These are phyloP conservation scores for Nothura maculosa DNA, from an alignment of 2,797 vertebrate species.

Conservation along the genomic window DNA sequence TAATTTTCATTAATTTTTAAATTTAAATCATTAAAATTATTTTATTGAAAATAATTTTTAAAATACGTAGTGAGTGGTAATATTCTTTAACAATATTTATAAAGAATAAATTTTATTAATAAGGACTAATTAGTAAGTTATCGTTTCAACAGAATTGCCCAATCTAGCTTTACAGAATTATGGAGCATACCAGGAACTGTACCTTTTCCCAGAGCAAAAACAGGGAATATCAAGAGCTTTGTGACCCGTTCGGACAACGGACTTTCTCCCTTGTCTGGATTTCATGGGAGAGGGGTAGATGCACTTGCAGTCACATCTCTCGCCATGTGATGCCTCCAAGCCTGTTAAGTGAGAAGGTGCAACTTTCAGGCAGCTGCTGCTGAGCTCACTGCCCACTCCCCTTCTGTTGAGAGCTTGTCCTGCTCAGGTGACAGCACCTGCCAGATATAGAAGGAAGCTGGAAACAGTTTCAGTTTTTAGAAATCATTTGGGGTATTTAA, in stretches of 20 bases:
- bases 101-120: background rate
- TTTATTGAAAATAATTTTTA: background rate
- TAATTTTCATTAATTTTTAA: no score
- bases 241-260: background rate
- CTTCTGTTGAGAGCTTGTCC: background rate
- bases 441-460: background rate
- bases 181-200: no score
- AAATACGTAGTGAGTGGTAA: background rate
- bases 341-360: background rate
- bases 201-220: background rate
- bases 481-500: background rate
- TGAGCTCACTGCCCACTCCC: fast-evolving
- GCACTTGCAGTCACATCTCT: fast-evolving
- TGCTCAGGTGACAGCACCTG: background rate
- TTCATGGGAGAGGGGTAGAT: background rate
- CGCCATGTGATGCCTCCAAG: fast-evolving
- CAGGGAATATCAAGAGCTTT: background rate
- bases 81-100: background rate
- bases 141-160: fast-evolving
- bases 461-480: background rate
- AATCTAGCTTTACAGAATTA: fast-evolving
- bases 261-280: background rate
- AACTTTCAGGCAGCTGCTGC: background rate
- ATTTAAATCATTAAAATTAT: no score
- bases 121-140: background rate